Evolutionary conservation across 2,888 invertebrate genomes (phyloP), one percentile per base, ranked within the genome.

Genomic region (Brachyopa scutellaris): DNA sequence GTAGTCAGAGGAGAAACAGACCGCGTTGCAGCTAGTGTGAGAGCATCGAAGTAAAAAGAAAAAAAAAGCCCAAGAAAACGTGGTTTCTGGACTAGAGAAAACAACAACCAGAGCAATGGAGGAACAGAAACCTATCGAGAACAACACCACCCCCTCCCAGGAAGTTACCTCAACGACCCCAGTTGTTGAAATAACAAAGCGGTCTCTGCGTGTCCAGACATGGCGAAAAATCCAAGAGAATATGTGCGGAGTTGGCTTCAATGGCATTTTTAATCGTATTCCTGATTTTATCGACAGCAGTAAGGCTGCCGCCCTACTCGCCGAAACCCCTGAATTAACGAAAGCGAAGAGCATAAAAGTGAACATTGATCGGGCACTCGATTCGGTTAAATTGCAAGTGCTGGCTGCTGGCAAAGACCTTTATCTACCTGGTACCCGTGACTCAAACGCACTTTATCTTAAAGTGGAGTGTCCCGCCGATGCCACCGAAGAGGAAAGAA

Each of bases 311-410:
- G 92, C 92, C 17, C 93, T 93, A 87, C 90, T 96, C 57, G 91
- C 93, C 9, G 93, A 94, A 70, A 91, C 96, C 84, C 94, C 94
- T 2, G 93, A 93, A 85, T 97, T 97, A 91, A 94, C 94, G 90
- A 92, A 92, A 85, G 95, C 97, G 42, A 93, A 89, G 85, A 91
- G 91, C 76, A 91, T 93, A 66, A 92, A 93, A 88, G 93, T 97
- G 51, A 95, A 95, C 91, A 95, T 96, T 7, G 97, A 97, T 89
- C 96, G 96, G 87, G 94, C 96, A 1, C 95, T 96, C 90, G 94
- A 96, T 88, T 92, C 94, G 70, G 94, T 95, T 57, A 93, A 96
- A 91, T 94, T 89, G 78, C 86, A 87, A 84, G 87, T 92, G 78
- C 87, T 93, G 80, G 91, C 94, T 90, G 92, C 94, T 84, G 90